Evolutionary conservation across 1,140 invertebrate species (phyloP), one percentile per base, ranked within the genome.

Genomic region (Semibalanus balanoides): DNA sequence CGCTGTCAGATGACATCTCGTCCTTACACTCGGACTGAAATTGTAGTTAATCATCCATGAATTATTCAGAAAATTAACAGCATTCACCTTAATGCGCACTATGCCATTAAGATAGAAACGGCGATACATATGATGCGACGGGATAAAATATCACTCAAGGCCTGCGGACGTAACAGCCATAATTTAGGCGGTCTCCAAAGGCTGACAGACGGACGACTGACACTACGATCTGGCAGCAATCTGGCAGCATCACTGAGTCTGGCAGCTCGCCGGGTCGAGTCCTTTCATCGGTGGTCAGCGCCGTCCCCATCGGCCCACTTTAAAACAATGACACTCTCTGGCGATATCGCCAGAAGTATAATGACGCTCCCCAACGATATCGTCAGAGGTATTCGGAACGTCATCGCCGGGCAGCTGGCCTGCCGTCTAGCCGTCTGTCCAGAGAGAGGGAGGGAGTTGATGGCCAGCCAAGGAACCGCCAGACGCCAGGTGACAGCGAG

Each of bases 21-120:
- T 5, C 35, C 35, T 17, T 40, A 40, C 35, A 40, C 35, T 40
- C 35, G 5, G 35, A 17, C 35, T 40, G 5, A 40, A 40, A 40
- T 40, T 17, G 35, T 40, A 40, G 11, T 11, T 25, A 64, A 64
- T 64, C 51, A 25, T 25, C 51, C 51, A 64, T 64, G 51, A 64
- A 64, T 64, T 64, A 64, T 64, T 64, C 51, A 64, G 51, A 64
- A 64, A 64, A 64, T 64, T 64, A 64, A 64, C 51, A 64, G 51
- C 51, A 64, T 64, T 7, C 51, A 25, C 51, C 51, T 64, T 64
- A 64, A 64, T 64, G 51, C 22, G 51, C 51, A 64, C 51, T 14
- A 64, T 64, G 51, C 51, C 22, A 64, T 64, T 64, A 64, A 64
- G 51, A 64, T 64, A 14, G 51, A 25, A 25, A 25, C 51, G 51